Evolutionary conservation across 2,113 vertebrate species (phyloP).

Genomic region (Tylochromis polylepis): DNA sequence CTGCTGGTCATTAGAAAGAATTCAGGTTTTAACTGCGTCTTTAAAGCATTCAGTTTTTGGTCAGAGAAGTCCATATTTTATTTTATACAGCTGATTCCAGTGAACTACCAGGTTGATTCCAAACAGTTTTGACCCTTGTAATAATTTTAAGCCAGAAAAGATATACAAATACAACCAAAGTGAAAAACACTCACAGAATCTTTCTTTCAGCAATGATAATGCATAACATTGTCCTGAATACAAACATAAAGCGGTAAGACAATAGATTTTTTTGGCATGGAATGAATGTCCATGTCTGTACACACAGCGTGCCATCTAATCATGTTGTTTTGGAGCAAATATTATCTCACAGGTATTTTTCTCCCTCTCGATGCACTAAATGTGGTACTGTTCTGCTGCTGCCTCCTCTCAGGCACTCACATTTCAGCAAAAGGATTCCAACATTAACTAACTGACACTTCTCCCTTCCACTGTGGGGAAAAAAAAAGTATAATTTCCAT

Average conservation of each 20-base stretch:
- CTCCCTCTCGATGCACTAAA: background rate
- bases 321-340: background rate
- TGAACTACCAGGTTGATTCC: background rate
- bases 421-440: background rate
- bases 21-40: background rate
- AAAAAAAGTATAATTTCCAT: background rate
- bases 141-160: background rate
- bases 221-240: background rate
- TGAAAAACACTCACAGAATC: background rate
- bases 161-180: background rate
- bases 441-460: constrained; percentile 15
- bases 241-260: background rate
- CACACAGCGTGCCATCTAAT: background rate
- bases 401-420: background rate
- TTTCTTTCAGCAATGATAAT: background rate
- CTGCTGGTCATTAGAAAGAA: background rate
- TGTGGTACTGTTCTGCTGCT: background rate
- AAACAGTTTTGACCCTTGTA: background rate
- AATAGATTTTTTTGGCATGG: background rate
- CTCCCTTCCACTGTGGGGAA: background rate
- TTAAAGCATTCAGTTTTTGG: background rate
- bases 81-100: background rate
- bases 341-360: background rate
- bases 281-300: background rate
- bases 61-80: background rate